These are phyloP conservation scores for Zingel zingel DNA, from an alignment of 2,113 vertebrate species.

Conservation along the genomic window DNA sequence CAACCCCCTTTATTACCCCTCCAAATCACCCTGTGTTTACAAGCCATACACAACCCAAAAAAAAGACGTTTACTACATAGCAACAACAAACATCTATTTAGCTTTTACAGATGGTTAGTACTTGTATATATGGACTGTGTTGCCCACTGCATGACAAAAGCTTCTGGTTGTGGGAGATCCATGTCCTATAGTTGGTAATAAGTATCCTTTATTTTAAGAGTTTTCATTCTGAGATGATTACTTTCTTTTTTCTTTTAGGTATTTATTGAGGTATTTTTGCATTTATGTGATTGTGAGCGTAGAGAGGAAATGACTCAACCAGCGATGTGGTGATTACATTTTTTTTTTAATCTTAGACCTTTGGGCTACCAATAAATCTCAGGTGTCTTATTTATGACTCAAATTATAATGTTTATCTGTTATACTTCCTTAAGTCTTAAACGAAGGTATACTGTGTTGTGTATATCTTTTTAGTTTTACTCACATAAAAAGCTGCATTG, in stretches of 20 bases:
- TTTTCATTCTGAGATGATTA: background rate
- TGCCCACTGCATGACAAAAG: background rate
- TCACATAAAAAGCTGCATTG: background rate
- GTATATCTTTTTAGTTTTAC: background rate
- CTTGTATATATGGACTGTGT: background rate
- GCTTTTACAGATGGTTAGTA: conserved; percentile 22
- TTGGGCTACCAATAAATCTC: background rate
- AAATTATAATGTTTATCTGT: background rate
- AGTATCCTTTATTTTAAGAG: background rate
- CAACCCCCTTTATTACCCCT: conserved; percentile 19
- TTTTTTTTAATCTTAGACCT: background rate
- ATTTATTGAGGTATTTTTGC: background rate
- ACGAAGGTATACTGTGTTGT: background rate
- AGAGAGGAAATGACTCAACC: background rate
- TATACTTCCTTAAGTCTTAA: background rate
- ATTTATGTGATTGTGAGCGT: background rate
- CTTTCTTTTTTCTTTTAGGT: background rate
- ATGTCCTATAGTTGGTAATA: background rate
- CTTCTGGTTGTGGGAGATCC: background rate
- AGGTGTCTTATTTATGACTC: conserved; percentile 5
- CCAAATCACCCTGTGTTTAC: conserved; percentile 46
- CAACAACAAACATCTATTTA: conserved; percentile 40
- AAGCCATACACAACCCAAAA: conserved; percentile 14
- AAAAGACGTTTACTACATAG: conserved; percentile 6
- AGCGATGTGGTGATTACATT: too few species aligned